These are phyloP conservation scores for Teleogryllus occipitalis DNA, from an alignment of 1,140 invertebrate species.

Conservation along the genomic window DNA sequence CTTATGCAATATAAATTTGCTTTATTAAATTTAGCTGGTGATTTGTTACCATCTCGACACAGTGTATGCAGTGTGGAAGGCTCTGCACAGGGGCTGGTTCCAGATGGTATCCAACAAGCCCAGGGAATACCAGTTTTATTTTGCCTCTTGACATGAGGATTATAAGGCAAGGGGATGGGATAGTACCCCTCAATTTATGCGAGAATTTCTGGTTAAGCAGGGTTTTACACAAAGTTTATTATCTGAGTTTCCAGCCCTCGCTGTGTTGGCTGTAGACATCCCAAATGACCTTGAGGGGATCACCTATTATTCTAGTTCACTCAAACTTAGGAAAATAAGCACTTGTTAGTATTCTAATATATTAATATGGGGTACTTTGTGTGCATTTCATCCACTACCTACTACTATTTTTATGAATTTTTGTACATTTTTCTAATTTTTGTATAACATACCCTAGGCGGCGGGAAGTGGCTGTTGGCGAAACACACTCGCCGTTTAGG, in stretches of 20 bases:
- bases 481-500: constrained; percentile 13
- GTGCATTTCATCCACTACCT: constrained; percentile 27
- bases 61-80: not conserved
- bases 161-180: constrained; percentile 15
- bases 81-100: constrained; percentile 11
- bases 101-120: constrained; percentile 17
- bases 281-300: constrained; percentile 13
- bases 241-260: constrained; percentile 21
- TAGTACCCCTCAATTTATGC: constrained; percentile 17
- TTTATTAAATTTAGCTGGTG: constrained; percentile 19
- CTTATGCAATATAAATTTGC: constrained; percentile 22
- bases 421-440: constrained; percentile 29
- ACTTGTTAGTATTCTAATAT: constrained; percentile 25
- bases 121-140: constrained; percentile 12
- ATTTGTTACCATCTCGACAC: constrained; percentile 17
- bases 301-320: constrained; percentile 20
- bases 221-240: constrained; percentile 20
- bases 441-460: constrained; percentile 24
- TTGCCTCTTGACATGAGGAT: constrained; percentile 9
- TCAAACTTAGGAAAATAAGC: constrained; percentile 22
- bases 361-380: constrained; percentile 27
- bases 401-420: constrained; percentile 28
- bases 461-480: constrained; percentile 22
- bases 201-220: constrained; percentile 24
- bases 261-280: constrained; percentile 21